Evolutionary conservation across 2,888 invertebrate species (phyloP).

Genomic region (Pheosia gnoma): DNA sequence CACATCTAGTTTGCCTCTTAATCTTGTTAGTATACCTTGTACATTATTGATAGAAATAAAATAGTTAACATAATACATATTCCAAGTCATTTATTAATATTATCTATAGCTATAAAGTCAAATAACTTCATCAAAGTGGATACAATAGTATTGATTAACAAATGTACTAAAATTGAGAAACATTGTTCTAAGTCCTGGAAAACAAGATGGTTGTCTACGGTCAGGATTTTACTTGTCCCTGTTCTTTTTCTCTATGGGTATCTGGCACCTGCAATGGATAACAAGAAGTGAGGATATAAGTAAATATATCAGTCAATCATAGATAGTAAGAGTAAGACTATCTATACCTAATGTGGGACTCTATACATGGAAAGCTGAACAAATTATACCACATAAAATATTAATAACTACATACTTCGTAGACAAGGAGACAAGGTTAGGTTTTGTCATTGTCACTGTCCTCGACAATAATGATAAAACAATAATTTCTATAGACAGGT

Average conservation of each 20-base stretch:
- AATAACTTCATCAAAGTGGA: not conserved
- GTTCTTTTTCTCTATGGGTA: constrained; percentile 31
- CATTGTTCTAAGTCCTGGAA: not conserved
- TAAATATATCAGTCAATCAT: too few relatives aligned
- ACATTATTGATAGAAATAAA: constrained; percentile 1
- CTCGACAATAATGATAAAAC: too few relatives aligned
- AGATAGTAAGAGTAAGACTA: too few relatives aligned
- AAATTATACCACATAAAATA: too few relatives aligned
- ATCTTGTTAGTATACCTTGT: not conserved
- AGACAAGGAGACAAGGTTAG: too few relatives aligned
- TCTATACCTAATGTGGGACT: too few relatives aligned
- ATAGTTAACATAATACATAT: not conserved
- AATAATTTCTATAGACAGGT: too few relatives aligned
- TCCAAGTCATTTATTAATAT: not conserved
- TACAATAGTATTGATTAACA: constrained; percentile 7
- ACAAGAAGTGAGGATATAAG: not conserved
- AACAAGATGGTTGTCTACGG: constrained; percentile 5
- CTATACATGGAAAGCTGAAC: too few relatives aligned
- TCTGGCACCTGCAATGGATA: constrained; percentile 42
- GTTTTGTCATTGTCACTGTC: too few relatives aligned
- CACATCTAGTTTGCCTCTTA: too few relatives aligned
- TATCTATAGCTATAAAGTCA: not conserved
- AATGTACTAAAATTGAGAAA: constrained; percentile 4
- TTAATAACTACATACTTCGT: too few relatives aligned
- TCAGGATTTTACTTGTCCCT: constrained; percentile 27